phyloP scores from a whole-genome alignment of 1,140 invertebrate genomes.

The Danaus melanippus region DNA sequence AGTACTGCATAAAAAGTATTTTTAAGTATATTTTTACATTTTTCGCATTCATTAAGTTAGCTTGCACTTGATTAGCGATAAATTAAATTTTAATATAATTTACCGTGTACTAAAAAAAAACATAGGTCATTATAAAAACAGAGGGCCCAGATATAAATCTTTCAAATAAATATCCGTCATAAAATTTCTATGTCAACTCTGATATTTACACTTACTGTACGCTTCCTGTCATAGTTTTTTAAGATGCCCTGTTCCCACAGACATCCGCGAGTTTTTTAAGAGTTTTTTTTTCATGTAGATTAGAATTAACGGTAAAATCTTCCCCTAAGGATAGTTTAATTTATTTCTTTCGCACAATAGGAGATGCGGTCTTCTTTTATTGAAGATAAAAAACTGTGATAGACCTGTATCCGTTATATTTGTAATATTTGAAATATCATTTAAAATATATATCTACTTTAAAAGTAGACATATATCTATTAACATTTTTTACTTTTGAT shows the following conservation, averaged over 20 bases:
- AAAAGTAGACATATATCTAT: too few species aligned
- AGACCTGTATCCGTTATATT: too few species aligned
- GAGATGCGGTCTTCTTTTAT: constrained; percentile 63
- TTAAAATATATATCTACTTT: too few species aligned
- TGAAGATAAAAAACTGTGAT: neutral
- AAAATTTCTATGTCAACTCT: constrained; percentile 50
- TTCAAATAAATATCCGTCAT: constrained; percentile 55
- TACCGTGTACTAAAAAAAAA: neutral
- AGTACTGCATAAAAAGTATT: too few species aligned
- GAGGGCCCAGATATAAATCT: constrained; percentile 47
- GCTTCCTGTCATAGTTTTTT: constrained; percentile 57
- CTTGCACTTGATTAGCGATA: too few species aligned
- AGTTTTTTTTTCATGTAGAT: constrained; percentile 52
- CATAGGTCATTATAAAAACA: constrained; percentile 19
- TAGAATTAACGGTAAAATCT: constrained; percentile 68
- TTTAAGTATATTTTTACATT: too few species aligned
- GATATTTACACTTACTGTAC: constrained; percentile 58
- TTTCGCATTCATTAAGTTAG: too few species aligned
- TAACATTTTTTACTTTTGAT: too few species aligned
- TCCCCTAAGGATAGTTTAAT: constrained; percentile 69
- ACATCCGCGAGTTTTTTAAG: constrained; percentile 53
- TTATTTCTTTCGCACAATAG: constrained; percentile 65
- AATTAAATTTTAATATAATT: too few species aligned
- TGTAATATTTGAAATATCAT: too few species aligned
- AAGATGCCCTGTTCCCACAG: constrained; percentile 56